A percentile compares a stretch with the other conserved stretches of the same genome.
These are phyloP conservation scores for Anodontia alba DNA, from an alignment of 2,888 invertebrate species.

Conservation along the genomic window DNA sequence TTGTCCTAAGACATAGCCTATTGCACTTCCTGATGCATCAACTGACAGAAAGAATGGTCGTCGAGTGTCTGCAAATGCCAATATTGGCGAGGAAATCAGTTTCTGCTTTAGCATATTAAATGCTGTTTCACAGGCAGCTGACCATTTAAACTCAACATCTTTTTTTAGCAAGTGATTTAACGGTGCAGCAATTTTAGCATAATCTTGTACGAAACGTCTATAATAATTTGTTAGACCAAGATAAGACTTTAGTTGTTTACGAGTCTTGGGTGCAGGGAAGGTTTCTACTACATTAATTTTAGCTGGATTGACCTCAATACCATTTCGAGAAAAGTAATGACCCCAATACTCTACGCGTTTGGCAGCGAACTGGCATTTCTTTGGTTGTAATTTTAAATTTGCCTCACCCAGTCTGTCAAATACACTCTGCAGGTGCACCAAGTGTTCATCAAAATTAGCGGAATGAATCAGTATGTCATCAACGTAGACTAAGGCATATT, in stretches of 20 bases:
- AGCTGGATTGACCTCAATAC: slow-evolving; percentile 48
- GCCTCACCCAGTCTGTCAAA: slow-evolving; percentile 39
- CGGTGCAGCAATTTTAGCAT: slow-evolving; percentile 43
- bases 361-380: slow-evolving; percentile 44
- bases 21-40: slow-evolving; percentile 45
- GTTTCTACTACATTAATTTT: slow-evolving; percentile 28
- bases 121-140: slow-evolving; percentile 16
- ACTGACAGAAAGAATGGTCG: slow-evolving; percentile 55
- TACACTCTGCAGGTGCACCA: slow-evolving; percentile 27
- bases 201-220: slow-evolving; percentile 46
- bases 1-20: slow-evolving; percentile 61
- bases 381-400: slow-evolving; percentile 34
- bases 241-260: neutral
- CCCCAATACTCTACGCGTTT: slow-evolving; percentile 34
- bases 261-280: neutral
- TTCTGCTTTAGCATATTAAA: slow-evolving; percentile 66
- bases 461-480: slow-evolving; percentile 59
- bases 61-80: slow-evolving; percentile 52
- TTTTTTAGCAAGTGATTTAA: slow-evolving; percentile 47
- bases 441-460: slow-evolving; percentile 27
- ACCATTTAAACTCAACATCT: slow-evolving; percentile 35
- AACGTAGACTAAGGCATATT: slow-evolving; percentile 55
- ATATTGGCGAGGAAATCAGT: slow-evolving; percentile 51
- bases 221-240: slow-evolving; percentile 8
- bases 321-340: slow-evolving; percentile 42